Base-by-base conservation (phyloP, 2,888 invertebrate species). In the Pristionchus fissidentatus region DNA sequence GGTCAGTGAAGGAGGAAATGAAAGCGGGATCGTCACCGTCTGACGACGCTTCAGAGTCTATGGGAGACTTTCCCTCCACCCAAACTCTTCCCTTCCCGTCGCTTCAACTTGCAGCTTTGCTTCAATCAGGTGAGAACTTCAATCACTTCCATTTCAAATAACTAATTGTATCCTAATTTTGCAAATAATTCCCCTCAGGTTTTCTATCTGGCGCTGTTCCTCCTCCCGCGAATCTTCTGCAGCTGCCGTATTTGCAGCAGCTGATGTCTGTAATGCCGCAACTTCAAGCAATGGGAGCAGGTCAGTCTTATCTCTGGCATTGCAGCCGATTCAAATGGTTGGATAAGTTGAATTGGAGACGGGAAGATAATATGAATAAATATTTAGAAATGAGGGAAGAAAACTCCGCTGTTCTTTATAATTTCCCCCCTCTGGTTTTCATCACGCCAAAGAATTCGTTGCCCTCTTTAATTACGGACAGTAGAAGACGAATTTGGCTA, bases 121-220 rank as follows among this genome's bases (percentile, higher is more conserved):
- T 70, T 10, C 70, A 70, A 13, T 70, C 70, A 26, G 70, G 70
- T 70, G 8, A 70, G 66, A n/a, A n/a, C n/a, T n/a, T n/a, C 55
- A 5, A 29, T 29, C 13, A 29, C 0, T 32, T 29, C 22, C 26
- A 26, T 32, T 32, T 7, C 32, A 3, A 29, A 60, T 2, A 32
- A 60, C 19, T 22, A 57, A 57, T n/a, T 3, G 57, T 57, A 29
- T 29, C 7, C 55, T 1, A 0, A 1, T 70, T 70, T n/a, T n/a
- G n/a, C n/a, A n/a, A n/a, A n/a, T n/a, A n/a, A n/a, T n/a, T n/a
- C n/a, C n/a, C n/a, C n/a, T n/a, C 70, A 70, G 70, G 70, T 0
- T 5, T 70, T 22, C 41, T 70, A 8, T 43, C 41, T 2, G 43
- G 10, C 1, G 70, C 41, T 5, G 26, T 41, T 4, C 22, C 22